Evolutionary conservation across 2,888 invertebrate species (phyloP), one percentile per base, ranked within the genome.

Genomic region (Lomographa bimaculata): DNA sequence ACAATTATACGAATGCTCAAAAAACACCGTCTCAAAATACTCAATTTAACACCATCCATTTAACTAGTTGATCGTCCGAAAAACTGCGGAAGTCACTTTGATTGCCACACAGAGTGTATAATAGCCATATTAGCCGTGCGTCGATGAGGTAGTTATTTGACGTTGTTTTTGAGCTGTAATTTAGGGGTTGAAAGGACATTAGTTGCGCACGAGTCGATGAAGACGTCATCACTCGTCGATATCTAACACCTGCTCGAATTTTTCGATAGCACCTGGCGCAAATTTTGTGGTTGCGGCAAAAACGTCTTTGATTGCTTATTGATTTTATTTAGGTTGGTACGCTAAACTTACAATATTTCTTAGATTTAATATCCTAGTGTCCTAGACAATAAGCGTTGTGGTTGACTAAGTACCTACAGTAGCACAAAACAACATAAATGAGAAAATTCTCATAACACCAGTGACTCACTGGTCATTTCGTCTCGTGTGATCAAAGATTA

Each of bases 191-290:
- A 72, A 68, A 62, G 56, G 59, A 57, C 58, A 82, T 83, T 79
- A 57, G 83, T 60, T 70, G 71, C 80, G 83, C 84, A 79, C 83
- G 82, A 72, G 79, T 61, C 73, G 60, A 78, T 76, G 68, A 68
- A 81, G 83, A 69, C 71, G 68, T 80, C 72, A 67, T 49, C 51
- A 53, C 49, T 50, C 53, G 42, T 50, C 41, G 56, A 48, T 66
- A 58, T 51, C 57, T 53, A 70, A 65, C 85, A 83, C 80, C 85
- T 85, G 86, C 73, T 52, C 19, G 18, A 24, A 37, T 35, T 56
- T 44, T 50, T 54, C 41, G 34, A 33, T 52, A 56, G 53, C 83
- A 81, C 77, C 80, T 81, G 82, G 61, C 61, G 40, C 37, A 52
- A 54, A 51, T 40, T 61, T 50, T 73, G 76, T 55, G 72, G 71